Evolutionary conservation across 2,888 invertebrate genomes (phyloP).

Genomic region (Epinotia bilunana): DNA sequence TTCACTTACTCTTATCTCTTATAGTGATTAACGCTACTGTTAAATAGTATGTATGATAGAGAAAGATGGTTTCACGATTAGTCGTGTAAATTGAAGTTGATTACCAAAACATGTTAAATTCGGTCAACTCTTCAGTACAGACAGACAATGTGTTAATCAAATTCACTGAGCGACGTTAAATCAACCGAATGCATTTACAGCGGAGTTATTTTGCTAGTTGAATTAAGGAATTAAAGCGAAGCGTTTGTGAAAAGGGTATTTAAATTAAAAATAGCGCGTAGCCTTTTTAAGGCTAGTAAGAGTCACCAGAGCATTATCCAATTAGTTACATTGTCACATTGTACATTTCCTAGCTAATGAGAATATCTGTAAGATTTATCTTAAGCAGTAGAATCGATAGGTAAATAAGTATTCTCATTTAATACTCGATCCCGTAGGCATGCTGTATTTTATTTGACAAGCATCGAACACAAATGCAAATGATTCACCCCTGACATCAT

Average conservation of each 20-base stretch:
- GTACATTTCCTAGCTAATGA: background rate
- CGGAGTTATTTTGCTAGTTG: constrained; percentile 5
- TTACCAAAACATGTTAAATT: constrained; percentile 12
- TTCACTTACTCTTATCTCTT: too few species aligned
- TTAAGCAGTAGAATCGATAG: background rate
- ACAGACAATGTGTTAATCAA: constrained; percentile 36
- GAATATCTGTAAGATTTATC: background rate
- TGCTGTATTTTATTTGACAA: constrained; percentile 2
- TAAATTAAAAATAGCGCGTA: constrained; percentile 1
- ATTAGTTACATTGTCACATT: background rate
- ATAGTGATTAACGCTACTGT: background rate
- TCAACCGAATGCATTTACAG: constrained; percentile 35
- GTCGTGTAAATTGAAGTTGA: background rate
- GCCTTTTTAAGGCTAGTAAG: background rate
- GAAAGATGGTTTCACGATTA: background rate
- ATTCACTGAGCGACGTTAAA: constrained; percentile 35
- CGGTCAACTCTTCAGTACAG: constrained; percentile 21
- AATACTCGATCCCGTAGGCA: background rate
- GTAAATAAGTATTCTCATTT: background rate
- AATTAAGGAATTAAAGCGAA: constrained; percentile 22
- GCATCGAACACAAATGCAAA: background rate
- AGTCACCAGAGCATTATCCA: background rate
- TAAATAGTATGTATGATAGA: background rate
- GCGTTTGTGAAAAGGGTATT: background rate
- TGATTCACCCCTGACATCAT: background rate